Percentiles rank a stretch among this genome's conserved stretches.
These are phyloP conservation scores for Caenorhabditis sp. DNA, from an alignment of 2,888 invertebrate genomes.

Conservation along the genomic window DNA sequence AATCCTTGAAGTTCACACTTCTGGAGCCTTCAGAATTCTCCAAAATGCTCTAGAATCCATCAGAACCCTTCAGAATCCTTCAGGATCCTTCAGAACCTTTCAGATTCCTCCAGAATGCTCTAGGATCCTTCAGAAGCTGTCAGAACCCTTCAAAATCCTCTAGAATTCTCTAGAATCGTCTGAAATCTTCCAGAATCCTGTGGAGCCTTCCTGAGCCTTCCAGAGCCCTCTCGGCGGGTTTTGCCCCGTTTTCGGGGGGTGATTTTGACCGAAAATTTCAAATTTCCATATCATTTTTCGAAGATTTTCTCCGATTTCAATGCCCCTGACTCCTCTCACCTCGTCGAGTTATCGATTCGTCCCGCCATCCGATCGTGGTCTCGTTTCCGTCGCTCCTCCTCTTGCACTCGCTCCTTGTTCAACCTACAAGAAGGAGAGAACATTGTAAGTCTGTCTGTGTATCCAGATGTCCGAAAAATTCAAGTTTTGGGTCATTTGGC, in stretches of 20 bases:
- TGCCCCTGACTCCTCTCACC: background rate
- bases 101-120: too few relatives aligned
- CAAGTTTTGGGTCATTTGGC: too few relatives aligned
- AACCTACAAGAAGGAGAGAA: conserved; percentile 8
- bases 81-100: background rate
- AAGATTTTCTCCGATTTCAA: background rate
- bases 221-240: background rate
- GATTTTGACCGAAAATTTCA: background rate
- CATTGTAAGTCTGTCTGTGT: too few relatives aligned
- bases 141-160: background rate
- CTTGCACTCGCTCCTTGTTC: conserved; percentile 57
- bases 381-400: conserved; percentile 69
- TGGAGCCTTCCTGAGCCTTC: too few relatives aligned
- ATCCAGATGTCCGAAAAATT: too few relatives aligned
- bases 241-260: background rate
- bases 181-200: too few relatives aligned
- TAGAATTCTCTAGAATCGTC: background rate
- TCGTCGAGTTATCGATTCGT: conserved; percentile 34
- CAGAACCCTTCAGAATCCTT: background rate
- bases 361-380: conserved; percentile 67
- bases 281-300: background rate
- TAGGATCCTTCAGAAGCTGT: too few relatives aligned
- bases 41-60: background rate
- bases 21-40: too few relatives aligned
- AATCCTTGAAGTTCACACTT: too few relatives aligned